A percentile compares a stretch with the other conserved stretches of the same genome.
phyloP scores from a whole-genome alignment of 2,888 invertebrate species.

The Norana najaformis region DNA sequence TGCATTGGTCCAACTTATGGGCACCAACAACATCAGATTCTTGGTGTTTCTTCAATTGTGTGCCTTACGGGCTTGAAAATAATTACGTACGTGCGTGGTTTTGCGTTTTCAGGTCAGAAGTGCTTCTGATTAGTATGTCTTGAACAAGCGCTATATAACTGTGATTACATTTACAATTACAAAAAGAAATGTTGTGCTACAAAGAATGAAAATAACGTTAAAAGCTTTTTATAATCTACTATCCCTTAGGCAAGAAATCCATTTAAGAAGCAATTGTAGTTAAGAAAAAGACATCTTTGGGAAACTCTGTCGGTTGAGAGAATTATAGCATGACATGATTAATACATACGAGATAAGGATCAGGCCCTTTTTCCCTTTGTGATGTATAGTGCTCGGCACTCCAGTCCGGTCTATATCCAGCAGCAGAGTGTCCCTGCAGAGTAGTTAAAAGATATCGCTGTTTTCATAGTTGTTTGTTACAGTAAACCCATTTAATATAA shows the following conservation, averaged over 20 bases:
- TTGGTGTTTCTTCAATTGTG: too few relatives aligned
- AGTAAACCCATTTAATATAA: not conserved
- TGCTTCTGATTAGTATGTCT: too few relatives aligned
- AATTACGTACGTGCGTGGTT: too few relatives aligned
- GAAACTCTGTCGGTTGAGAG: not conserved
- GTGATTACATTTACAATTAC: not conserved
- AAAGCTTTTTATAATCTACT: not conserved
- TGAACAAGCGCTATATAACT: not conserved
- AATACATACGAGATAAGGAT: not conserved
- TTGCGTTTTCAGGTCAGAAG: too few relatives aligned
- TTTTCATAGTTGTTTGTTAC: not conserved
- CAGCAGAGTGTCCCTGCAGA: not conserved
- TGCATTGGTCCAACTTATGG: too few relatives aligned
- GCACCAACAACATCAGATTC: too few relatives aligned
- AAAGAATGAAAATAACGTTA: too few relatives aligned
- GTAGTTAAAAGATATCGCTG: not conserved
- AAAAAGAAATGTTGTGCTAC: not conserved
- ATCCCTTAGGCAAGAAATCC: too few relatives aligned
- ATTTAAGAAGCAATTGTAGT: too few relatives aligned
- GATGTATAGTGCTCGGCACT: not conserved
- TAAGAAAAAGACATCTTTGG: too few relatives aligned
- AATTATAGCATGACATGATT: not conserved
- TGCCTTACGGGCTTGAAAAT: too few relatives aligned
- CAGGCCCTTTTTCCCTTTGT: not conserved
- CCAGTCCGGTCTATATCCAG: not conserved